phyloP scores from a whole-genome alignment of 2,797 vertebrate species.

The Tapirus indicus region DNA sequence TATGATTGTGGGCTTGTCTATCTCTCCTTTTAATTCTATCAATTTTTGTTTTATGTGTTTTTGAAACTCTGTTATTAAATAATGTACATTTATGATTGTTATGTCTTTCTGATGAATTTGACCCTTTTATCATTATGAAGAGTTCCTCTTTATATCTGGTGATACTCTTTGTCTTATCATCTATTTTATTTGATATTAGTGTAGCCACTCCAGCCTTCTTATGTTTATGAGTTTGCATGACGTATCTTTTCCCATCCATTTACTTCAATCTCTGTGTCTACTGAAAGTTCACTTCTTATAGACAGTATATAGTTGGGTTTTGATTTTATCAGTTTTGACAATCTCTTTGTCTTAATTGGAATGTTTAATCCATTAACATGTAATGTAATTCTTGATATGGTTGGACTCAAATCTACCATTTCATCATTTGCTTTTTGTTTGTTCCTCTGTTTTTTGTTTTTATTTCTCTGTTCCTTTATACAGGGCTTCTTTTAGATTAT shows the following conservation, averaged over 20 bases:
- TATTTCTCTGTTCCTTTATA: not conserved
- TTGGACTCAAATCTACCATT: not conserved
- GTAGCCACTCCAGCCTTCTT: not conserved
- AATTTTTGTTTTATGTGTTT: not conserved
- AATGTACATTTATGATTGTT: not conserved
- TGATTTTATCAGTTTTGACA: too few relatives aligned
- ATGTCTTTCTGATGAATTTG: not conserved
- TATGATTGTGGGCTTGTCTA: not conserved
- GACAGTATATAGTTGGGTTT: not conserved
- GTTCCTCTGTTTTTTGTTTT: not conserved
- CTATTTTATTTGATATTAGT: not conserved
- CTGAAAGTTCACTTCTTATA: not conserved
- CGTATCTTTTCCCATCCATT: not conserved
- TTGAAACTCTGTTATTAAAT: not conserved
- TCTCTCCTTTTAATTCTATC: not conserved
- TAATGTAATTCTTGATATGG: too few relatives aligned
- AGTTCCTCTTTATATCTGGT: not conserved
- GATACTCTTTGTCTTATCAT: not conserved
- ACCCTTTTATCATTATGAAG: conserved; percentile 15
- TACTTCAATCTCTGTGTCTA: not conserved
- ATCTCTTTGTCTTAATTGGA: too few relatives aligned
- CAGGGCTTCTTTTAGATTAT: not conserved
- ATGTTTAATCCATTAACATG: too few relatives aligned
- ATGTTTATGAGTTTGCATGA: not conserved
- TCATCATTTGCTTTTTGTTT: not conserved